Conservation (phyloP, 1,140 invertebrate genomes). For the Triops cancriformis region DNA sequence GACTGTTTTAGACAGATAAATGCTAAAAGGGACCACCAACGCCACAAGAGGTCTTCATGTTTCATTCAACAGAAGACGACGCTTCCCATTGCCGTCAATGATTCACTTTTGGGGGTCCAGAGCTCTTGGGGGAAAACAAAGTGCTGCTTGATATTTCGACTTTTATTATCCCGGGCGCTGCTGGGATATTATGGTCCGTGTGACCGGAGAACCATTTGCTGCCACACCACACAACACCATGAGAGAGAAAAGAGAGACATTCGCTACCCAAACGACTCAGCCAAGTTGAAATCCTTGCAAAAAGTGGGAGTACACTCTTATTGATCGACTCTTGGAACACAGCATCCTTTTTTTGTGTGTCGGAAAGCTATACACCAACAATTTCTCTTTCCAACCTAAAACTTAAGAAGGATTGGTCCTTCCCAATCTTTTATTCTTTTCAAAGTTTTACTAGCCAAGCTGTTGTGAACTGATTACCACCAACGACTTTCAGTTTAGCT, state of each 20-base stretch:
- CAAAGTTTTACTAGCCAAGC: too few relatives aligned
- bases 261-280: neutral
- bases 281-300: neutral
- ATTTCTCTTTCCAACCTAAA: too few relatives aligned
- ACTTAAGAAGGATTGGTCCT: too few relatives aligned
- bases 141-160: too few relatives aligned
- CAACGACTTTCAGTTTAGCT: too few relatives aligned
- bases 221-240: neutral
- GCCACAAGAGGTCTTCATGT: neutral
- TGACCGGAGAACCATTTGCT: neutral
- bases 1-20: slow-evolving; percentile 11
- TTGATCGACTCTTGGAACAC: neutral
- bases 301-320: neutral
- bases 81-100: neutral
- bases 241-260: neutral
- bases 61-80: neutral
- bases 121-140: neutral
- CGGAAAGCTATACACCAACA: too few relatives aligned
- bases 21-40: neutral
- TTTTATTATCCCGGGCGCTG: neutral
- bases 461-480: too few relatives aligned
- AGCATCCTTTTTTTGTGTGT: too few relatives aligned
- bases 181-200: neutral
- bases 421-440: too few relatives aligned
- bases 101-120: neutral